Evolutionary conservation across 2,888 invertebrate species (phyloP).

Genomic region (Aradus depressus): DNA sequence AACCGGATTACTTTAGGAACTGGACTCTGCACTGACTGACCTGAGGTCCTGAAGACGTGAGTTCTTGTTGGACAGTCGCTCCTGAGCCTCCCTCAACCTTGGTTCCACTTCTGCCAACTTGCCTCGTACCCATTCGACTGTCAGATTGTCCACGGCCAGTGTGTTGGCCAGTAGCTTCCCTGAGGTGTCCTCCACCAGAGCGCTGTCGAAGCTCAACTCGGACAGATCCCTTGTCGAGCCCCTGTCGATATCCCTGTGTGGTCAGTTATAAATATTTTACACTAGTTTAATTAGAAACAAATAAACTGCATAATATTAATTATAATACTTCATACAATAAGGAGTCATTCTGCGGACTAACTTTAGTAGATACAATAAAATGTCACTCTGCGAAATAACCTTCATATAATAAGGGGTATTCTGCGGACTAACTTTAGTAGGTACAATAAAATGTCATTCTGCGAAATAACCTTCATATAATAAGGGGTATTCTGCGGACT

Average conservation of each 20-base stretch:
- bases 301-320: too few species aligned
- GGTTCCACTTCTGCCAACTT: constrained; percentile 65
- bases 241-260: constrained; percentile 9
- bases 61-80: constrained; percentile 46
- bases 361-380: too few species aligned
- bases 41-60: constrained; percentile 26
- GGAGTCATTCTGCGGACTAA: too few species aligned
- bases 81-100: constrained; percentile 67
- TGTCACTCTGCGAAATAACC: too few species aligned
- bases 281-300: too few species aligned
- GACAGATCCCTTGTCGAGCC: constrained; percentile 46
- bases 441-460: too few species aligned
- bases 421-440: too few species aligned
- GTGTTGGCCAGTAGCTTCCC: constrained; percentile 79
- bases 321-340: too few species aligned
- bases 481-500: too few species aligned
- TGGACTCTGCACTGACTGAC: constrained; percentile 10
- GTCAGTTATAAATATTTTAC: too few species aligned
- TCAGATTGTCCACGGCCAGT: constrained; percentile 83
- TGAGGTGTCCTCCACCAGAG: constrained; percentile 75
- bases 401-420: too few species aligned
- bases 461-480: too few species aligned
- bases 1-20: not conserved
- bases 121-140: constrained; percentile 76
- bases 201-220: constrained; percentile 76